Evolutionary conservation across 2,113 vertebrate species (phyloP).

Genomic region (Sterrhoptilus dennistouni): DNA sequence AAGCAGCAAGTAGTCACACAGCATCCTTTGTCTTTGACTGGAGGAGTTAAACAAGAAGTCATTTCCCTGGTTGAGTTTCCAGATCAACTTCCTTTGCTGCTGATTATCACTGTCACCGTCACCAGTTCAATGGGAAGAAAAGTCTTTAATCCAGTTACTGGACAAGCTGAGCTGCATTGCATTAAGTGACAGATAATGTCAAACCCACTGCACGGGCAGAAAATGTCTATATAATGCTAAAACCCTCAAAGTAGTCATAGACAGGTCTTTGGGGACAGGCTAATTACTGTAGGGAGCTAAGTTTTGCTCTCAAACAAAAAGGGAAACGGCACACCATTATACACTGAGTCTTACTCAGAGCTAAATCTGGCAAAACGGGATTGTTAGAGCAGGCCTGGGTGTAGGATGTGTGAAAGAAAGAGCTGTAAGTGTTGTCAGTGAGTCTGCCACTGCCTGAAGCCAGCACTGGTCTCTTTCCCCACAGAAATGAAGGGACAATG

Average conservation of each 20-base stretch:
- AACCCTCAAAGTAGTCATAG: background rate
- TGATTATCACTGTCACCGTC: constrained; percentile 13
- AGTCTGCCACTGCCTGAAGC: background rate
- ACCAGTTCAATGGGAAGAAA: background rate
- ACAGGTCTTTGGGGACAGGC: background rate
- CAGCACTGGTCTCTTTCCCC: background rate
- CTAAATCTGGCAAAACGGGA: background rate
- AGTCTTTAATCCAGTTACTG: constrained; percentile 45
- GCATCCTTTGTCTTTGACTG: constrained; percentile 31
- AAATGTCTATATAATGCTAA: background rate
- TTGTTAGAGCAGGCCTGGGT: background rate
- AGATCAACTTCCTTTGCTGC: background rate
- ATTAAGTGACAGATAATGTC: constrained; percentile 43
- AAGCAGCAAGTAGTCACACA: background rate
- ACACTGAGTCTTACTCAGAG: background rate
- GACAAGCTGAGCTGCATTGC: background rate
- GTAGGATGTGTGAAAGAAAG: background rate
- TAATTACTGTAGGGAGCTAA: constrained; percentile 27
- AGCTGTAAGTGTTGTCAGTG: background rate
- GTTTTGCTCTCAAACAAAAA: background rate
- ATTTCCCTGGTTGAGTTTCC: background rate
- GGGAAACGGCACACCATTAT: background rate
- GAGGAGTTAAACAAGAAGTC: background rate
- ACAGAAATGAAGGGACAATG: background rate
- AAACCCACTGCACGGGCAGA: constrained; percentile 14